Evolutionary conservation across 2,113 vertebrate genomes (phyloP).

Genomic region (Mohoua ochrocephala): DNA sequence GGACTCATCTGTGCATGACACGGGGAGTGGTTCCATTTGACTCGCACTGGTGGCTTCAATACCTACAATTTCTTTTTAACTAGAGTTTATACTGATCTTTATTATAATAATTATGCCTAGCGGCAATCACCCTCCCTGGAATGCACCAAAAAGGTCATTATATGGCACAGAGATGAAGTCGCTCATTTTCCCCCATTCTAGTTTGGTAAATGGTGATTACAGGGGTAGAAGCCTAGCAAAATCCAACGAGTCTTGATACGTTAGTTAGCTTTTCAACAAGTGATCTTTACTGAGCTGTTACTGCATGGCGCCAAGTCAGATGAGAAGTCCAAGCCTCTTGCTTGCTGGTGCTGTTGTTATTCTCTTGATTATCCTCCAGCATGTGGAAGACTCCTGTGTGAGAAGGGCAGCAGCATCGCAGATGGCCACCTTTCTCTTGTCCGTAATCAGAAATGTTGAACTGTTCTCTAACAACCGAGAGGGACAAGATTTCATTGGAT

Average conservation of each 20-base stretch:
- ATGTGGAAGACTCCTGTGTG: not conserved
- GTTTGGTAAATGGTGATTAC: conserved; percentile 63
- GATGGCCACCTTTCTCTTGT: not conserved
- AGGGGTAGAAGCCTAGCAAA: conserved; percentile 53
- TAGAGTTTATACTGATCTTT: conserved; percentile 45
- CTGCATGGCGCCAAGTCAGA: conserved; percentile 28
- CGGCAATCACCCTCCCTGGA: conserved; percentile 25
- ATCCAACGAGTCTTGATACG: conserved; percentile 44
- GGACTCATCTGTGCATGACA: not conserved
- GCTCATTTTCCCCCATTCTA: conserved; percentile 54
- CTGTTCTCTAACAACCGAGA: not conserved
- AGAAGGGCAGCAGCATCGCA: not conserved
- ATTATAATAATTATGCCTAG: conserved; percentile 57
- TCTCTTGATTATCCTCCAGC: conserved; percentile 25
- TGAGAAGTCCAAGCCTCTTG: conserved; percentile 17
- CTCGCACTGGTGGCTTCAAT: not conserved
- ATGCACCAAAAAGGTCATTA: conserved; percentile 56
- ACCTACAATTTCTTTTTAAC: conserved; percentile 35
- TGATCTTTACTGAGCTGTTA: conserved; percentile 39
- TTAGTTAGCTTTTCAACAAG: conserved; percentile 59
- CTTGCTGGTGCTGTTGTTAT: conserved; percentile 34
- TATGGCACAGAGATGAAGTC: conserved; percentile 53
- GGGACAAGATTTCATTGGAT: conserved; percentile 17
- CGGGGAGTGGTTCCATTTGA: not conserved
- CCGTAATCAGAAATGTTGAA: conserved; percentile 43